A percentile compares a stretch with the other conserved stretches of the same genome.
Evolutionary conservation across 1,140 invertebrate genomes (phyloP).

Genomic region (Diuraphis noxia): DNA sequence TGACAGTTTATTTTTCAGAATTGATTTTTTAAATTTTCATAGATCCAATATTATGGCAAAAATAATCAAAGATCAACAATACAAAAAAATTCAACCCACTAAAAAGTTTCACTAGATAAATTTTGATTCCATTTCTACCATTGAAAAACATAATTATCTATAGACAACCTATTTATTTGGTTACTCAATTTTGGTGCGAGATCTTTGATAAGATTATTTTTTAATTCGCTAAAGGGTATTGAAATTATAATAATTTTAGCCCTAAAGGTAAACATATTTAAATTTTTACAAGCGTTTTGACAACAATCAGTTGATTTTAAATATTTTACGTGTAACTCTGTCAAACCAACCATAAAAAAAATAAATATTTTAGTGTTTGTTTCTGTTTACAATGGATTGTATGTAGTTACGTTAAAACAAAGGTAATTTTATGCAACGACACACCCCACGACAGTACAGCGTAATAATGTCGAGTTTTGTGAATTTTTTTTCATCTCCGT

Average conservation of each 20-base stretch:
- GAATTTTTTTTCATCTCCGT: constrained; percentile 10
- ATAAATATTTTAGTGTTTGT: not conserved
- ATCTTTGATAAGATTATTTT: not conserved
- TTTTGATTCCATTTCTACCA: not conserved
- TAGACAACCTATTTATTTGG: not conserved
- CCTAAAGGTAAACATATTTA: not conserved
- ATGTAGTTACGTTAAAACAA: not conserved
- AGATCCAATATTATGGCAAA: not conserved
- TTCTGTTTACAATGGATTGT: constrained; percentile 7
- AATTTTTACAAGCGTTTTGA: not conserved
- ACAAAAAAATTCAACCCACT: not conserved
- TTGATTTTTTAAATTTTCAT: constrained; percentile 1
- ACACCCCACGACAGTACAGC: not conserved
- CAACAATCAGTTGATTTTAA: not conserved
- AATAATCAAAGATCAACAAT: not conserved
- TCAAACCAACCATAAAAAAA: not conserved
- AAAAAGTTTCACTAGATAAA: not conserved
- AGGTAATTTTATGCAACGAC: constrained; percentile 20
- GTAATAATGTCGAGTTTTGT: constrained; percentile 10
- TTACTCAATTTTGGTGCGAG: not conserved
- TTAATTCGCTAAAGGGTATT: not conserved
- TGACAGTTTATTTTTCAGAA: not conserved
- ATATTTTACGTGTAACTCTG: not conserved
- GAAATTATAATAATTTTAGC: not conserved
- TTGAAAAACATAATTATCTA: constrained; percentile 3